Percentiles rank a stretch among this genome's conserved stretches.
Evolutionary conservation across 1,140 invertebrate species (phyloP).

Genomic region (Mizuhopecten yessoensis): DNA sequence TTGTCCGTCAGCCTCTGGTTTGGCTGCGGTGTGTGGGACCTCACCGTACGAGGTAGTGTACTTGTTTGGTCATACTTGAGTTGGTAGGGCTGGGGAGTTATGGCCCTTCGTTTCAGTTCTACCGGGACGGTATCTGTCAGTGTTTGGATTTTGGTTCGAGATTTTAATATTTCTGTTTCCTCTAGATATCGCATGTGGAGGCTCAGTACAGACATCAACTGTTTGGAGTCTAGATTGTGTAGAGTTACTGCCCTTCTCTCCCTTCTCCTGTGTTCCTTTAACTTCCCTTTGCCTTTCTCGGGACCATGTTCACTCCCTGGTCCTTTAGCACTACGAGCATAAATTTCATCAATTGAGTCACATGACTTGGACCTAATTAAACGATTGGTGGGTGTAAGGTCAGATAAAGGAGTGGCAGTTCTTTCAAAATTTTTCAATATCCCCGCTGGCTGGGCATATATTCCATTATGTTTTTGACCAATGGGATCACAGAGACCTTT

Average conservation of each 20-base stretch:
- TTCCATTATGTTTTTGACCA: slow-evolving; percentile 46
- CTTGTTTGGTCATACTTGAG: slow-evolving; percentile 57
- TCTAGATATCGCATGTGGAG: slow-evolving; percentile 78
- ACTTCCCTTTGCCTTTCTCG: slow-evolving; percentile 64
- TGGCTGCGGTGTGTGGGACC: slow-evolving; percentile 77
- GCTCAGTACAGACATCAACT: slow-evolving; percentile 77
- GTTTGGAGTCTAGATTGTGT: slow-evolving; percentile 76
- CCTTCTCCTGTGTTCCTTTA: slow-evolving; percentile 73
- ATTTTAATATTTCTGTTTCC: slow-evolving; percentile 68
- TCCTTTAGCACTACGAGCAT: slow-evolving; percentile 50
- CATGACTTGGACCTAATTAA: slow-evolving; percentile 66
- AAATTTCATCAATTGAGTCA: slow-evolving; percentile 65
- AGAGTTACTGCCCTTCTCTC: slow-evolving; percentile 75
- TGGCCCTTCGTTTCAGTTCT: slow-evolving; percentile 54
- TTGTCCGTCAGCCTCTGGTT: slow-evolving; percentile 49
- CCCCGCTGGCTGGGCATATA: slow-evolving; percentile 64
- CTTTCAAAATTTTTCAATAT: slow-evolving; percentile 63
- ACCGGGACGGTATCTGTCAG: background rate
- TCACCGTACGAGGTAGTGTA: slow-evolving; percentile 65
- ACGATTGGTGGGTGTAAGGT: background rate
- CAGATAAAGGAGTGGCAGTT: slow-evolving; percentile 47
- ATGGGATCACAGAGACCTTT: slow-evolving; percentile 5
- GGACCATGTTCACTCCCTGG: background rate
- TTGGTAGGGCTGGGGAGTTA: slow-evolving; percentile 64
- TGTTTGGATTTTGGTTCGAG: slow-evolving; percentile 57